Evolutionary conservation across 2,797 vertebrate genomes (phyloP).

Genomic region (Smutsia temminckii): DNA sequence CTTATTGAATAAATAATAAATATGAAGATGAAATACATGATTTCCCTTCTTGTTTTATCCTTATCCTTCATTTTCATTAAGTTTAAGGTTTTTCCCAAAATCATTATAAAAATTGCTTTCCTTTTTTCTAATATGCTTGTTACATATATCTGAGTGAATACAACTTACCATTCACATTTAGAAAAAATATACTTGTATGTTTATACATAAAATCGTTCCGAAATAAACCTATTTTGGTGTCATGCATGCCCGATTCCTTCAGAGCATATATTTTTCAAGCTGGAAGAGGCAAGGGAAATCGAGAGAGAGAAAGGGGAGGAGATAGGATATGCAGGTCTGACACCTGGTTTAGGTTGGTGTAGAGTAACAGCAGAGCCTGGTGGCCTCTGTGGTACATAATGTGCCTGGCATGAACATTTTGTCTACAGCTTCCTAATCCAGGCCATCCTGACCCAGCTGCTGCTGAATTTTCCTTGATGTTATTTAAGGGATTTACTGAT

Average conservation of each 20-base stretch:
- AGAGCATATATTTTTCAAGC: neutral
- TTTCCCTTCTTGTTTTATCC: neutral
- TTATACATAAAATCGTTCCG: neutral
- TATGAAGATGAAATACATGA: neutral
- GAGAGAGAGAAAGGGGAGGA: neutral
- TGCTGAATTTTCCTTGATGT: neutral
- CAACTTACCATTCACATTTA: neutral
- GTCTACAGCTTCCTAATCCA: neutral
- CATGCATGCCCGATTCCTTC: neutral
- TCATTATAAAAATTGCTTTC: neutral
- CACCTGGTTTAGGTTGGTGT: neutral
- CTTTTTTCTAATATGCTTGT: neutral
- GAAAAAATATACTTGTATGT: neutral
- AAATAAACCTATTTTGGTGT: neutral
- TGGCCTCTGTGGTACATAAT: rapidly evolving
- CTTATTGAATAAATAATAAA: constrained; percentile 7
- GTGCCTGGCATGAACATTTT: neutral
- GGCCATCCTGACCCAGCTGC: neutral
- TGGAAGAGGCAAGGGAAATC: neutral
- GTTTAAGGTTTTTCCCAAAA: neutral
- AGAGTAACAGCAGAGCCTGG: neutral
- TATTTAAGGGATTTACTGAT: neutral
- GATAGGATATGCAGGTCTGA: neutral
- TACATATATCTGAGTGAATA: neutral
- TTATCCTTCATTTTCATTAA: neutral